Percentiles rank a stretch among this genome's conserved stretches.
Conservation (phyloP, 2,888 invertebrate genomes). For the Tenthredo amoena region DNA sequence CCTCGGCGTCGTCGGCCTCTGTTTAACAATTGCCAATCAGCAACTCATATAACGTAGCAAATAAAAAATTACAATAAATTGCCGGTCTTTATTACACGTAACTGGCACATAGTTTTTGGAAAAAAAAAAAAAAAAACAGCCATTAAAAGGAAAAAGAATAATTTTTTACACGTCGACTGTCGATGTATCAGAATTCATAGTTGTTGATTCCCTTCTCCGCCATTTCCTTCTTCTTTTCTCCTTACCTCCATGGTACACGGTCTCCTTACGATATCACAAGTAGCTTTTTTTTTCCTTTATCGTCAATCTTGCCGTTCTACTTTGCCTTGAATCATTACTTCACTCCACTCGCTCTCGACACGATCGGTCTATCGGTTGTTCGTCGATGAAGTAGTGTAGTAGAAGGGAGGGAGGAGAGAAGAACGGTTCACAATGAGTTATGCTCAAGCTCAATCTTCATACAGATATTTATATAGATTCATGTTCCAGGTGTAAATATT, state of each 20-base stretch:
- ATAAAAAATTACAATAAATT: not conserved
- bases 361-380: not conserved
- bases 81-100: not conserved
- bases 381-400: not conserved
- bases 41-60: not conserved
- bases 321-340: constrained; percentile 3
- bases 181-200: not conserved
- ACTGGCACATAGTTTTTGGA: too few relatives aligned
- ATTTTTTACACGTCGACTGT: not conserved
- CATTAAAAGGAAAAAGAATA: too few relatives aligned
- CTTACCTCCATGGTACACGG: not conserved
- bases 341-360: not conserved
- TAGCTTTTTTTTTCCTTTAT: not conserved
- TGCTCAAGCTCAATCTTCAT: not conserved
- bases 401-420: not conserved
- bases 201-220: not conserved
- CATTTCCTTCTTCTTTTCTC: not conserved
- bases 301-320: constrained; percentile 20
- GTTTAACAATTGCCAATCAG: not conserved
- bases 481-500: not conserved
- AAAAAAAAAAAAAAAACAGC: too few relatives aligned
- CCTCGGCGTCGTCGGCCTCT: not conserved
- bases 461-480: not conserved
- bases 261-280: not conserved
- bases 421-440: not conserved